These are phyloP conservation scores for Standfussiana lucernea DNA, from an alignment of 2,888 invertebrate genomes.

Conservation along the genomic window DNA sequence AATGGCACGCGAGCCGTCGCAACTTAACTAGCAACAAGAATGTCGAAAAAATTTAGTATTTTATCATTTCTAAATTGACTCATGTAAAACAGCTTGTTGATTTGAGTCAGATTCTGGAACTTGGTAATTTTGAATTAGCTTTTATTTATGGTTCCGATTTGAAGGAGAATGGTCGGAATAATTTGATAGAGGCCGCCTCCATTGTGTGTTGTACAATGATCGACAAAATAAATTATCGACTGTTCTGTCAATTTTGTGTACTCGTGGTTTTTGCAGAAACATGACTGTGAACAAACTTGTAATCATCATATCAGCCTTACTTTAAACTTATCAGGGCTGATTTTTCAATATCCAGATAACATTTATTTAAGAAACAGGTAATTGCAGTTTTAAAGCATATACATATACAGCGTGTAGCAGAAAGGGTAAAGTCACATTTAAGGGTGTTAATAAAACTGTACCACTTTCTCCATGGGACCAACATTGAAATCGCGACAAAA, in stretches of 20 bases:
- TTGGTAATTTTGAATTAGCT: no score
- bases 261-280: neutral
- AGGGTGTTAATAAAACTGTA: neutral
- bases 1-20: constrained; percentile 58
- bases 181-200: neutral
- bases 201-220: neutral
- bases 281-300: no score
- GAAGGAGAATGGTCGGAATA: neutral
- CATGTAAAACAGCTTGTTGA: neutral
- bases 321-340: neutral
- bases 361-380: neutral
- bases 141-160: neutral
- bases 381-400: neutral
- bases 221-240: neutral
- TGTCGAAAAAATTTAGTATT: neutral
- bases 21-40: constrained; percentile 18
- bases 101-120: neutral
- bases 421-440: neutral
- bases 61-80: constrained; percentile 23
- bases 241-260: neutral
- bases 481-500: neutral
- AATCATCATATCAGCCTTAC: neutral
- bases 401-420: neutral
- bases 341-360: neutral
- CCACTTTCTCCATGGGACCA: neutral